Percentiles rank a stretch among this genome's conserved stretches.
These are phyloP conservation scores for Pseudochaenichthys georgianus DNA, from an alignment of 2,797 vertebrate species.

Conservation along the genomic window DNA sequence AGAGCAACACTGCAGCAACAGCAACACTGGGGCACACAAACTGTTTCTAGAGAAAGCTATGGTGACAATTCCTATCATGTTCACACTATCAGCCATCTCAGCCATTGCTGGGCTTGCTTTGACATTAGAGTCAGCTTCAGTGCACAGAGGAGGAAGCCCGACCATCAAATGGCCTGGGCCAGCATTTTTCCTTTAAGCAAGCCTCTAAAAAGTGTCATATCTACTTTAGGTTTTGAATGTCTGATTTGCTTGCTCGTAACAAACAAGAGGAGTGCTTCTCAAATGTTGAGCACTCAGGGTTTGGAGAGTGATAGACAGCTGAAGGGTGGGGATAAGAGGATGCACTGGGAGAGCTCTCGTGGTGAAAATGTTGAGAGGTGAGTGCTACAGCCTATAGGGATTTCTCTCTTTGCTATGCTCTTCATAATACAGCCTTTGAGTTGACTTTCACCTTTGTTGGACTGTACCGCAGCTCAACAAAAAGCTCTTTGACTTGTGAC, in stretches of 20 bases:
- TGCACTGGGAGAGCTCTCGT: slow-evolving; percentile 14
- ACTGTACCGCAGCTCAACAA: slow-evolving; percentile 17
- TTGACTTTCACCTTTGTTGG: slow-evolving; percentile 43
- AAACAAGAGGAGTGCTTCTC: slow-evolving; percentile 54
- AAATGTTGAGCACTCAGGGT: slow-evolving; percentile 46
- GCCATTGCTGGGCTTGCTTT: slow-evolving; percentile 56
- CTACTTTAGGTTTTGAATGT: slow-evolving; percentile 52
- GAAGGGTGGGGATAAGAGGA: slow-evolving; percentile 41
- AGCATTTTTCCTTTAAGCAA: slow-evolving; percentile 43
- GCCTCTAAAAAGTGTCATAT: slow-evolving; percentile 68
- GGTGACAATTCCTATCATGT: slow-evolving; percentile 75
- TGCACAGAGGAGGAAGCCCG: slow-evolving; percentile 55
- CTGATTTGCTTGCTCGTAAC: slow-evolving; percentile 56
- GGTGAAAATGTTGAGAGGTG: slow-evolving; percentile 35
- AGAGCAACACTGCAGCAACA: slow-evolving; percentile 58
- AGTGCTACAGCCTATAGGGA: slow-evolving; percentile 9
- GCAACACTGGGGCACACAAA: slow-evolving; percentile 51
- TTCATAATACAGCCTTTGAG: slow-evolving; percentile 36
- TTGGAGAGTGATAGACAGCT: slow-evolving; percentile 50
- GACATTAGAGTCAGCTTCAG: slow-evolving; percentile 68
- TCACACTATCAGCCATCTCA: slow-evolving; percentile 72
- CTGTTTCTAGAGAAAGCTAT: slow-evolving; percentile 52
- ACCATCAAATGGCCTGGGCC: slow-evolving; percentile 53
- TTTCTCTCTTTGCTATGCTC: not conserved
- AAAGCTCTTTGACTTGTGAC: slow-evolving; percentile 58